These are phyloP conservation scores for Atlantisia rogersi DNA, from an alignment of 2,113 vertebrate genomes.

Conservation along the genomic window DNA sequence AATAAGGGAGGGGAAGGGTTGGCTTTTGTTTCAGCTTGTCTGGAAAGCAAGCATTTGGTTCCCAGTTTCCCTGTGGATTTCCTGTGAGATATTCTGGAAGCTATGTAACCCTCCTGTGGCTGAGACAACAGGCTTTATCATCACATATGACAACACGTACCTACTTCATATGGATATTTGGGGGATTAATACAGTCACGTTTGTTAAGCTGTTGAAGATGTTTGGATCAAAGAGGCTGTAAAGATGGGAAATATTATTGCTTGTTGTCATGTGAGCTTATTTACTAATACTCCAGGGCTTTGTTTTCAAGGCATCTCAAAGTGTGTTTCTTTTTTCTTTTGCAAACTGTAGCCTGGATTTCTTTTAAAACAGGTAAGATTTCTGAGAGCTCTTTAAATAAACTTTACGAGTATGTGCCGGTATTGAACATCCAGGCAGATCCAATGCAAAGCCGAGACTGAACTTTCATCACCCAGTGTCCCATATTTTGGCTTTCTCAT, in stretches of 20 bases:
- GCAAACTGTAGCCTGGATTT: constrained; percentile 59
- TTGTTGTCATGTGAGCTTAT: constrained; percentile 16
- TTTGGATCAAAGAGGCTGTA: constrained; percentile 3
- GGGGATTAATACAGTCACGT: neutral
- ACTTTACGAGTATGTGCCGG: neutral
- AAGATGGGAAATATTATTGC: constrained; percentile 11
- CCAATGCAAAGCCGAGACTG: neutral
- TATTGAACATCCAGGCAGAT: neutral
- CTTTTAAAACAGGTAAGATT: constrained; percentile 62
- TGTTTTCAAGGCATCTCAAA: constrained; percentile 56
- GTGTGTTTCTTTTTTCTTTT: constrained; percentile 43
- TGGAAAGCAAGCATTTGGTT: neutral
- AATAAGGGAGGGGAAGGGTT: neutral
- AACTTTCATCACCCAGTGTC: neutral
- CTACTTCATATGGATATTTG: neutral
- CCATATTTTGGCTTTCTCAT: neutral
- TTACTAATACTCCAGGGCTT: constrained; percentile 40
- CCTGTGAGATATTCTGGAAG: neutral
- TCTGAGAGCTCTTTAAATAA: constrained; percentile 32
- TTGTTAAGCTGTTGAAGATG: neutral
- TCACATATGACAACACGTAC: neutral
- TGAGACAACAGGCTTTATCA: neutral
- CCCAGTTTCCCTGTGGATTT: neutral
- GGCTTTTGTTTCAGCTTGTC: neutral
- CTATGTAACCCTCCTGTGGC: neutral